These are phyloP conservation scores for Dicerorhinus sumatrensis DNA, from an alignment of 2,113 vertebrate genomes.

Conservation along the genomic window DNA sequence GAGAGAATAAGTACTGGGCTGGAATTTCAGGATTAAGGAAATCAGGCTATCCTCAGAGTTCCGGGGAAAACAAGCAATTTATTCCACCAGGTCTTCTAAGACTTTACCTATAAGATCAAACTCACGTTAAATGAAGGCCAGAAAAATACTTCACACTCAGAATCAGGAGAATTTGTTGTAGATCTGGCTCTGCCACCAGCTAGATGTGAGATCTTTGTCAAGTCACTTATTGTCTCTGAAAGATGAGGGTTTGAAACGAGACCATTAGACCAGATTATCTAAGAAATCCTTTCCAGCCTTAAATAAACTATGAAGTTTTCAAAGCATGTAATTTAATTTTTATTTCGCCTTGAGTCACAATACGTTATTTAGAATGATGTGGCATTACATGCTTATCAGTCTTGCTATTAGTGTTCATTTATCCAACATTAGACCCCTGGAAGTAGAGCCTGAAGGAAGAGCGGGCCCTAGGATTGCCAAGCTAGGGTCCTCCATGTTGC, in stretches of 20 bases:
- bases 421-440: neutral
- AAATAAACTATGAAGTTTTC: neutral
- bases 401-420: neutral
- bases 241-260: neutral
- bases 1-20: neutral
- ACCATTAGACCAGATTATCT: neutral
- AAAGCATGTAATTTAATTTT: neutral
- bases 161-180: neutral
- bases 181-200: neutral
- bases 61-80: neutral
- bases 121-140: neutral
- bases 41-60: neutral
- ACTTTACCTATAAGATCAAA: neutral
- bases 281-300: neutral
- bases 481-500: accelerated
- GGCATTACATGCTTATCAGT: neutral
- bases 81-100: neutral
- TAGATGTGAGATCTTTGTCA: neutral
- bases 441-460: neutral
- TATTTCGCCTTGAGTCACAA: neutral
- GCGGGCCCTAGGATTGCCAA: neutral
- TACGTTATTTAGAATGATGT: neutral
- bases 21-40: neutral
- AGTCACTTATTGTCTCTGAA: neutral
- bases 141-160: neutral